Percentiles rank a stretch among this genome's conserved stretches.
Evolutionary conservation across 2,888 invertebrate species (phyloP).

Genomic region (Arge pagana): DNA sequence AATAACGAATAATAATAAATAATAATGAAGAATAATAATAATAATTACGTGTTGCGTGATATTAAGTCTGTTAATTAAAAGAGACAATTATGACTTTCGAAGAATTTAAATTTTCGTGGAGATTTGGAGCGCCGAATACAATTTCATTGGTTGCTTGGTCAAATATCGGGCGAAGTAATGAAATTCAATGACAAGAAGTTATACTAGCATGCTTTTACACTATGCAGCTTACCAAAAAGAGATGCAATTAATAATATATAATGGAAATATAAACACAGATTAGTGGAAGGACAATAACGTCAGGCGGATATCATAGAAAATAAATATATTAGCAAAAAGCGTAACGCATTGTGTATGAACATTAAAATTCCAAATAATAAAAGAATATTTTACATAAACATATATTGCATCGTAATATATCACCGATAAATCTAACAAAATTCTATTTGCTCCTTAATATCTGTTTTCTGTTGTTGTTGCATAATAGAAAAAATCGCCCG

Average conservation of each 20-base stretch:
- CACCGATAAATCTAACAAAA: not conserved
- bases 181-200: too few relatives aligned
- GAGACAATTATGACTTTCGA: too few relatives aligned
- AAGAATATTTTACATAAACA: not conserved
- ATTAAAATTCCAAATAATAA: slow-evolving; percentile 3
- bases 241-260: slow-evolving; percentile 9
- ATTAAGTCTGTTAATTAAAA: too few relatives aligned
- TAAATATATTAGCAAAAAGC: slow-evolving; percentile 15
- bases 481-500: too few relatives aligned
- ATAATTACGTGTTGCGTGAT: slow-evolving; percentile 11
- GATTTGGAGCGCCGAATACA: too few relatives aligned
- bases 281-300: slow-evolving; percentile 41
- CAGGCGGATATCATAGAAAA: slow-evolving; percentile 18
- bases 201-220: slow-evolving; percentile 17
- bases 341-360: slow-evolving; percentile 10
- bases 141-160: too few relatives aligned
- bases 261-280: slow-evolving; percentile 31
- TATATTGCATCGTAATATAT: slow-evolving; percentile 7
- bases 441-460: not conserved
- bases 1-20: slow-evolving; percentile 3
- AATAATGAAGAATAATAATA: not conserved
- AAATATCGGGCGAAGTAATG: too few relatives aligned
- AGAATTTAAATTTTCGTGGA: too few relatives aligned
- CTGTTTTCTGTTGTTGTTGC: not conserved
- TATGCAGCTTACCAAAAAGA: slow-evolving; percentile 11